Evolutionary conservation across 2,113 vertebrate genomes (phyloP), one percentile per base, ranked within the genome.

Genomic region (Okapia johnstoni): DNA sequence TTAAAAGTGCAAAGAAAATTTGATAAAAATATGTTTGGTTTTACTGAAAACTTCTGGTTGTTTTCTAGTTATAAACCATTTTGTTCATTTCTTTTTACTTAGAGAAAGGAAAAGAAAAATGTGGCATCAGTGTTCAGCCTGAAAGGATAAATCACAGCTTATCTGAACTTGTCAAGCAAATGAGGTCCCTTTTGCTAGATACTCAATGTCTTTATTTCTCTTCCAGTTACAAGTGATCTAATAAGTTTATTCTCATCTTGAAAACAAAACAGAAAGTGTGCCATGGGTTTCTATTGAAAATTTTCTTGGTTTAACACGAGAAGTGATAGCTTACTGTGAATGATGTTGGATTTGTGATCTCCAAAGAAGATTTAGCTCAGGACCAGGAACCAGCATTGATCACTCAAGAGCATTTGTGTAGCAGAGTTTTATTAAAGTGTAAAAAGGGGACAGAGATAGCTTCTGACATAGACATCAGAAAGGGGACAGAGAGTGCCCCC

Each of bases 111-210:
- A 26, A 73, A 79, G 43, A 17, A 48, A 80, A 46, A 76, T n/a
- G 13, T 33, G 4, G 12, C 28, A 17, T 23, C 33, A 85, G 2
- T 80, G 5, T 28, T 70, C 15, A 86, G 6, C 28, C 5, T 90
- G 16, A 79, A 63, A 52, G 8, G 11, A 52, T 79, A 70, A 79
- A 58, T 79, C 58, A 80, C 70, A 73, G 43, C 13, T 87, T 86
- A 54, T 52, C 36, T 36, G 63, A 95, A 43, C 28, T 58, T 95
- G n/a, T 85, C 43, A 85, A 70, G 11, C n/a, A 85, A 90, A 95
- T 46, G n/a, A 5, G 10, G 19, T 63, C 5, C 13, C 7, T 84
- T 85, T 77, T 48, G 25, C 23, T 40, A 77, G n/a, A 43, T 19
- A 81, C 30, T 86, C 26, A 91, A 23, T 85, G 90, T 85, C 33